phyloP scores from a whole-genome alignment of 2,797 vertebrate species.

The Eleutherodactylus coqui region DNA sequence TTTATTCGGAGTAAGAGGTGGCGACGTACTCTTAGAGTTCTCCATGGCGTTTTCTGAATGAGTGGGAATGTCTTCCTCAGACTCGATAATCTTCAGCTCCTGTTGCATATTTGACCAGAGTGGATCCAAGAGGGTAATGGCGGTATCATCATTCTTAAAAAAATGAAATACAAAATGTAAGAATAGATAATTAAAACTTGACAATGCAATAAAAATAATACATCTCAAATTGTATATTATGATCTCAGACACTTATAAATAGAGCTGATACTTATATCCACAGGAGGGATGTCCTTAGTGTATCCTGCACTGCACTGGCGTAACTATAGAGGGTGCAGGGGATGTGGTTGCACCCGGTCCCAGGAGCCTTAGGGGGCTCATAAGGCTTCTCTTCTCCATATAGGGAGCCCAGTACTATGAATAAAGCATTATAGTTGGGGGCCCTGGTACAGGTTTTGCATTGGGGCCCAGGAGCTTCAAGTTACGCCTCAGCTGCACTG shows the following conservation, averaged over 20 bases:
- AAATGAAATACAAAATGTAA: not conserved
- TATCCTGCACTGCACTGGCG: too few species aligned
- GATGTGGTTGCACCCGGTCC: too few species aligned
- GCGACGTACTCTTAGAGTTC: slow-evolving; percentile 8
- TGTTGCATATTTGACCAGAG: slow-evolving; percentile 83
- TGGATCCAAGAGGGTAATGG: slow-evolving; percentile 68
- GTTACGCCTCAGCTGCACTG: too few species aligned
- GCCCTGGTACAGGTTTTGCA: too few species aligned
- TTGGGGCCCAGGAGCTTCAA: too few species aligned
- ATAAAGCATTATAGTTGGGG: too few species aligned
- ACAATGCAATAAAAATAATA: not conserved
- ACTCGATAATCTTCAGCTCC: slow-evolving; percentile 88
- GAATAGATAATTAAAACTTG: not conserved
- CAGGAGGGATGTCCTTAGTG: too few species aligned
- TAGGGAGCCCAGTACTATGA: too few species aligned
- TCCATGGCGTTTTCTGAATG: slow-evolving; percentile 61
- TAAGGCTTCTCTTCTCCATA: too few species aligned
- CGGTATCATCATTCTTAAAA: slow-evolving; percentile 64
- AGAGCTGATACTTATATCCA: not conserved
- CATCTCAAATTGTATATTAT: not conserved
- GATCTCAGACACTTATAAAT: not conserved
- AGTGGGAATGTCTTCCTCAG: slow-evolving; percentile 79
- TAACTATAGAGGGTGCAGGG: too few species aligned
- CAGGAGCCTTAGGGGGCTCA: too few species aligned
- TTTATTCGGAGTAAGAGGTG: slow-evolving; percentile 3